Evolutionary conservation across 2,113 vertebrate genomes (phyloP).

Genomic region (Hiodon tergisus): DNA sequence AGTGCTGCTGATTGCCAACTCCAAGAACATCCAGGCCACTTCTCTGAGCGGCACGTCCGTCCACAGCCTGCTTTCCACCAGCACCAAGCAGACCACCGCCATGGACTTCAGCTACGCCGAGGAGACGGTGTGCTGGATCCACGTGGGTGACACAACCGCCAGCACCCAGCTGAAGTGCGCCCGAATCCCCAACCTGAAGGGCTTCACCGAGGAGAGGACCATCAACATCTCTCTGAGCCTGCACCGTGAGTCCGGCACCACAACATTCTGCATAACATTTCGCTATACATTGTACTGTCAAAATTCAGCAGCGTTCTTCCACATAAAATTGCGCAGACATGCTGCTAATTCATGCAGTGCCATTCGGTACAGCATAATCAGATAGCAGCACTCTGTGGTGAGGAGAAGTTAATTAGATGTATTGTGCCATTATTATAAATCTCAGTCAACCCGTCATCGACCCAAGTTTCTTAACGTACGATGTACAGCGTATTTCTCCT

Average conservation of each 20-base stretch:
- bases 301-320: too few species aligned
- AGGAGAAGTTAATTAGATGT: too few species aligned
- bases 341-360: too few species aligned
- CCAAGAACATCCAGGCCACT: slow-evolving; percentile 88
- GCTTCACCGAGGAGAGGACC: slow-evolving; percentile 73
- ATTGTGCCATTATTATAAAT: too few species aligned
- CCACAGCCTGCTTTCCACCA: slow-evolving; percentile 73
- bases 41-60: slow-evolving; percentile 74
- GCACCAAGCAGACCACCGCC: slow-evolving; percentile 86
- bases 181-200: slow-evolving; percentile 83
- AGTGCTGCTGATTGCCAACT: slow-evolving; percentile 85
- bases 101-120: slow-evolving; percentile 91
- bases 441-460: too few species aligned
- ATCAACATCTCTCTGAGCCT: slow-evolving; percentile 93
- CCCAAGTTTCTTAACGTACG: too few species aligned
- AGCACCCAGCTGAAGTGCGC: slow-evolving; percentile 86
- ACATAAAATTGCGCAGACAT: too few species aligned
- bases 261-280: too few species aligned
- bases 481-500: too few species aligned
- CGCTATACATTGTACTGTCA: too few species aligned
- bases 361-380: too few species aligned
- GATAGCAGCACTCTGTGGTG: too few species aligned
- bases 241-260: slow-evolving; percentile 75
- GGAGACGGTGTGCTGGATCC: slow-evolving; percentile 92
- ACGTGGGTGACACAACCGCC: slow-evolving; percentile 75